Base-by-base conservation (phyloP, 2,888 invertebrate species). In the Hirtodrosophila alboralis region DNA sequence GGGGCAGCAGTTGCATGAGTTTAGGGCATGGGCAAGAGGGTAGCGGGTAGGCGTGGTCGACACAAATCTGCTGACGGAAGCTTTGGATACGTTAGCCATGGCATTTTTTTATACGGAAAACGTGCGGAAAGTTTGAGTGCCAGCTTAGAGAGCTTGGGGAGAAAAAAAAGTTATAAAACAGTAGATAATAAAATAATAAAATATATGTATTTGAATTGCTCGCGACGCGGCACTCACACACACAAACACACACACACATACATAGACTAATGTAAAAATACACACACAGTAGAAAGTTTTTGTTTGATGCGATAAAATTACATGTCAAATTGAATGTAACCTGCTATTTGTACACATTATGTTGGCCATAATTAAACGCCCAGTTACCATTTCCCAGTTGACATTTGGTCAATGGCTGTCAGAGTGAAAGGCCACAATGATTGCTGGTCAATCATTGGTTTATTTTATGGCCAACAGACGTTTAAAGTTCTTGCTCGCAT, bases 121-220 rank as follows among this genome's bases (percentile, higher is more conserved):
- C 84, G 84, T 84, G 84, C 87, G 66, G 79, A 84, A 86, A 86
- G 83, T 86, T 84, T 86, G 83, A 80, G 85, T 83, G 85, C 56
- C 76, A 73, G 81, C 86, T 83, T 86, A 84, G 75, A 75, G 61
- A 47, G 43, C 49, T 41, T 30, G 49, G 52, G 38, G 57, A 53
- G 41, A 49, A 84, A 62, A 53, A 45, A 49, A 84, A 87, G 72
- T 79, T 77, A 75, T 83, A 83, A 65, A 79, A 71, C 84, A 84
- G 73, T 75, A 79, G 85, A 83, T 77, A 81, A 73, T 74, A 76
- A 79, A 85, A 80, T 80, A 80, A 73, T 81, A 87, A 86, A 84
- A 83, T 80, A 79, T 79, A 79, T 83, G 83, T 79, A 79, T 83
- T 83, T 79, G 79, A 81, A 78, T 79, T 81, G 79, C 60, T 65